Evolutionary conservation across 2,888 invertebrate genomes (phyloP), one percentile per base, ranked within the genome.

Genomic region (Cyclophora albipunctata): DNA sequence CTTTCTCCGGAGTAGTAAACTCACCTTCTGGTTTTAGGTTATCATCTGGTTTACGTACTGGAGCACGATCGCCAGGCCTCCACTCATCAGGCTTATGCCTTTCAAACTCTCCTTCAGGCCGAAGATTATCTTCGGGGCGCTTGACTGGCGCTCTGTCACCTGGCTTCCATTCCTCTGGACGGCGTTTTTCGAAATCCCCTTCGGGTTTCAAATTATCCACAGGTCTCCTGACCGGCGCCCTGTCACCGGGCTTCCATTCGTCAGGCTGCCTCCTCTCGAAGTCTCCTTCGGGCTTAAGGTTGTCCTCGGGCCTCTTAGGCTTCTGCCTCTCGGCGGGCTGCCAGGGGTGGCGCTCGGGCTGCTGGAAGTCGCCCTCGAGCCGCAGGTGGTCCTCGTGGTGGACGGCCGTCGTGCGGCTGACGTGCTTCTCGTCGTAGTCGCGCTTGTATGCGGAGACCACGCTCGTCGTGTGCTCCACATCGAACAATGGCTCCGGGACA

Each of bases 361-460:
- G 78, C 54, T 91, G 91, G 68, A 93, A 93, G 34, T 92, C 92
- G 7, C 94, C 94, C 70, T 94, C 94, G 62, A 92, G 89, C 49
- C 91, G 92, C 46, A 95, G 86, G 69, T 94, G 92, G 73, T 94
- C 94, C 71, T 92, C 92, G 73, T 93, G 91, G 60, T 90, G 88
- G 62, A 90, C 90, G 67, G 90, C 87, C 54, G 87, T 89, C 59
- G 90, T 91, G 60, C 91, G 86, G 63, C 90, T 91, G 56, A 91
- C 90, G 63, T 90, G 91, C 65, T 92, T 92, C 73, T 91, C 91
- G 69, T 92, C 91, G 80, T 90, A 93, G 70, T 93, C 92, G 64
- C 90, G 89, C 62, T 87, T 87, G 77, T 93, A 93, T 45, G 92
- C 92, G 63, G 91, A 91, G 53, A 90, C 90, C 78, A 90, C 84